Evolutionary conservation across 2,797 vertebrate genomes (phyloP).

Genomic region (Pseudochirops corinnae): DNA sequence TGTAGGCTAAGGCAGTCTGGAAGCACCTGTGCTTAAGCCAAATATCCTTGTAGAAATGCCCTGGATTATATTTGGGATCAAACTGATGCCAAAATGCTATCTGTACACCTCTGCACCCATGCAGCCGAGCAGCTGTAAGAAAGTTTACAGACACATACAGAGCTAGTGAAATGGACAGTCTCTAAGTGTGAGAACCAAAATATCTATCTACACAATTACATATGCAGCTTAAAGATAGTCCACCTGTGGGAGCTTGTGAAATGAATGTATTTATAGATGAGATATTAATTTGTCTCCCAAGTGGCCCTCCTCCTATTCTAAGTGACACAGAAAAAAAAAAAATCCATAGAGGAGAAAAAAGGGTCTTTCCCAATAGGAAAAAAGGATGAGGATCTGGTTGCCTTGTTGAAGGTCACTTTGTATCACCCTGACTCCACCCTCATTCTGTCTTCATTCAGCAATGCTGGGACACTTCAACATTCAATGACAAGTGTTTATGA

Average conservation of each 20-base stretch:
- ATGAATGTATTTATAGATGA: slow-evolving; percentile 5
- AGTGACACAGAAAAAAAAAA: background rate
- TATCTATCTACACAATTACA: background rate
- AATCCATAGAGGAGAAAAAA: background rate
- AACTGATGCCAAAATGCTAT: background rate
- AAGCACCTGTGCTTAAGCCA: background rate
- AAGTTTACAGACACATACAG: background rate
- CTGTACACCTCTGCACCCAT: background rate
- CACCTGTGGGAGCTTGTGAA: slow-evolving; percentile 34
- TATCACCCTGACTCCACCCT: background rate
- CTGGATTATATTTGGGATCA: background rate
- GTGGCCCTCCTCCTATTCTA: background rate
- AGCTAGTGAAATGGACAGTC: background rate
- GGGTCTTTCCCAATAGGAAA: background rate
- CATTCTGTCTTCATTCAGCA: background rate
- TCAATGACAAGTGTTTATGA: background rate
- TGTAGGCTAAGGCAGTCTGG: background rate
- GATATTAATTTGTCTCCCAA: slow-evolving; percentile 30
- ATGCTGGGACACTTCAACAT: background rate
- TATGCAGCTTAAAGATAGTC: background rate
- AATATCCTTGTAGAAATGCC: background rate
- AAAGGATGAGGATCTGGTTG: background rate
- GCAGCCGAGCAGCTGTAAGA: accelerated
- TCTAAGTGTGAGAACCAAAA: background rate
- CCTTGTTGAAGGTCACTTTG: background rate